Conservation (phyloP, 1,140 invertebrate species). For the Gryon sp. region DNA sequence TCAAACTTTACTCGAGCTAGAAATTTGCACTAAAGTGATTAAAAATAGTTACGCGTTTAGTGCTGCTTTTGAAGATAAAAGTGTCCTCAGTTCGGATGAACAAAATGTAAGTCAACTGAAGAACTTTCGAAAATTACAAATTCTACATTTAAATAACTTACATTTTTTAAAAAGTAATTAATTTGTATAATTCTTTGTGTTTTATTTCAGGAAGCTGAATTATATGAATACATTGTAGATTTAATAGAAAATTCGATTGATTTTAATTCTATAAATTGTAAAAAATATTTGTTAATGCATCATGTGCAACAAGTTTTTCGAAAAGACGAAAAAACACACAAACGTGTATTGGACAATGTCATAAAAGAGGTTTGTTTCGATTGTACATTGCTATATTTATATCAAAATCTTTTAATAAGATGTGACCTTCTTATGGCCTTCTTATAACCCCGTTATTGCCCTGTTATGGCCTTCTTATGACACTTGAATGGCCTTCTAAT, state of each 20-base stretch:
- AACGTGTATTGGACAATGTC: constrained; percentile 2
- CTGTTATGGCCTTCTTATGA: too few species aligned
- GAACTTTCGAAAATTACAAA: too few species aligned
- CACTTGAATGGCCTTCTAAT: too few species aligned
- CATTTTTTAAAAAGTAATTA: too few species aligned
- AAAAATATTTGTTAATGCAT: not conserved
- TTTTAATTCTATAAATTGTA: not conserved
- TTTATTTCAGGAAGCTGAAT: constrained; percentile 11
- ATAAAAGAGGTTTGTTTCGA: constrained; percentile 2
- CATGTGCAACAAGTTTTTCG: constrained; percentile 9
- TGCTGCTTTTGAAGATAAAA: not conserved
- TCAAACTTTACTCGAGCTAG: not conserved
- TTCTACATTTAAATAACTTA: too few species aligned
- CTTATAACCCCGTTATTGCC: too few species aligned
- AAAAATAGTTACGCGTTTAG: not conserved
- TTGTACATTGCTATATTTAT: too few species aligned
- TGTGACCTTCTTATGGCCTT: too few species aligned
- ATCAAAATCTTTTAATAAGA: too few species aligned
- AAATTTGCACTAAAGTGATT: not conserved
- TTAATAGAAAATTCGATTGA: constrained; percentile 14
- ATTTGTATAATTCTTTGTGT: too few species aligned
- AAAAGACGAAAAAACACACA: constrained; percentile 14
- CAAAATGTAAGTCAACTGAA: not conserved
- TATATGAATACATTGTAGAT: constrained; percentile 16
- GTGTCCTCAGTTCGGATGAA: not conserved